Evolutionary conservation across 92 coral and sea anemone species (phyloP), one percentile per base, ranked within the genome.

Genomic region (Parazoanthus swiftii): DNA sequence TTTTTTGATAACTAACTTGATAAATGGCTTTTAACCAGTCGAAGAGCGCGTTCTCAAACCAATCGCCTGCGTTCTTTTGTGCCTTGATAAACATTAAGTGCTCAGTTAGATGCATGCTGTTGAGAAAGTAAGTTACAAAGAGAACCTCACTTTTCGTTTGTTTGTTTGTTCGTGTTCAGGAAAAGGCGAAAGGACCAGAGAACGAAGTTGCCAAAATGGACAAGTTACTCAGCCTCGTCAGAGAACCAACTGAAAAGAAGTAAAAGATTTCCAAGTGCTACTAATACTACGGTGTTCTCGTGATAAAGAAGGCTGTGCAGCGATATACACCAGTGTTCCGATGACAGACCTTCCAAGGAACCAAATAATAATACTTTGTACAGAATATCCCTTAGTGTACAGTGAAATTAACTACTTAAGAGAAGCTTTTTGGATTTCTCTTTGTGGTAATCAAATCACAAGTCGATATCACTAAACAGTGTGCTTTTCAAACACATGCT

Each of bases 151-250:
- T 11, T 36, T 80, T 79, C 29, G 42, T 39, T 39, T 39, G 42
- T 21, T 48, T 79, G 21, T 23, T 48, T 44, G 16, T 79, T 79
- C 37, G 73, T 44, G 67, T 77, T 51, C 76, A 97, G 99, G 99
- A 97, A 86, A 97, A 97, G 88, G 99, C 99, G 5, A 97, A 97
- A 54, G 99, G 99, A 11, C 95, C 98, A 9, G 99, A 97, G 89
- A 97, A 97, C 81, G 99, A 97, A 78, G 91, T 95, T 59, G 97
- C 98, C 59, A 97, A 97, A 85, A 95, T 97, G 99, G 99, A 95
- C 89, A 97, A 95, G 77, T 87, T 97, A 29, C 86, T 97, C 23
- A 97, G 99, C 48, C 92, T 97, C 26, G 99, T 97, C 66, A 91
- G 99, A 75, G 99, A 97, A 88, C 99, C 99, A 54, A 85, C 94